A percentile compares a stretch with the other conserved stretches of the same genome.
Conservation (phyloP, 2,888 invertebrate genomes). For the Nomada goodeniana region DNA sequence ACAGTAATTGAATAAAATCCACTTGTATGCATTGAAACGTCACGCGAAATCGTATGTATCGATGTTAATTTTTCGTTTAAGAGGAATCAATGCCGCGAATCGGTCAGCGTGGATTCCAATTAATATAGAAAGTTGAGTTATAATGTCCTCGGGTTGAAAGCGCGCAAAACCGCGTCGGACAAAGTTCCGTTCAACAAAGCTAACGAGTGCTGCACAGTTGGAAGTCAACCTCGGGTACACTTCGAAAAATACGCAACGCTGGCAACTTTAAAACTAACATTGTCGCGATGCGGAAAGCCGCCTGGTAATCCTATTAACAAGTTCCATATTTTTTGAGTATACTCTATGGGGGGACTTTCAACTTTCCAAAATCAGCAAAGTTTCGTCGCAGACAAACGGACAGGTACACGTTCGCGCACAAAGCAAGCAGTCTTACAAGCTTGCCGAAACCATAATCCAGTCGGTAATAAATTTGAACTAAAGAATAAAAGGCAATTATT, state of each 20-base stretch:
- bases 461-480: no score
- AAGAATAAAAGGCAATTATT: no score
- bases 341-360: not conserved
- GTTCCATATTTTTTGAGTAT: not conserved
- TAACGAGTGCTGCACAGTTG: not conserved
- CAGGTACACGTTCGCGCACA: not conserved
- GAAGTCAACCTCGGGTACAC: constrained; percentile 6
- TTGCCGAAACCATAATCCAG: no score
- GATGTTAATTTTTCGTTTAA: no score
- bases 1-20: no score
- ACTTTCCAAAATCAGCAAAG: not conserved
- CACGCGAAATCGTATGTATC: no score
- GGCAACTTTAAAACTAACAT: constrained; percentile 29
- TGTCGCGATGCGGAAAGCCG: not conserved
- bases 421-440: not conserved
- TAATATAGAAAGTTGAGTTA: not conserved
- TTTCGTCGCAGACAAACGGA: not conserved
- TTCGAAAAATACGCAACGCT: constrained; percentile 4
- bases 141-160: not conserved
- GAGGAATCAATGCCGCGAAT: no score
- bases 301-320: constrained; percentile 11
- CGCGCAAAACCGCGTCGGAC: not conserved
- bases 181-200: not conserved
- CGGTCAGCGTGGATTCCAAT: not conserved
- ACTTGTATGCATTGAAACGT: no score